These are phyloP conservation scores for Electrona antarctica DNA, from an alignment of 2,113 vertebrate genomes.

Conservation along the genomic window DNA sequence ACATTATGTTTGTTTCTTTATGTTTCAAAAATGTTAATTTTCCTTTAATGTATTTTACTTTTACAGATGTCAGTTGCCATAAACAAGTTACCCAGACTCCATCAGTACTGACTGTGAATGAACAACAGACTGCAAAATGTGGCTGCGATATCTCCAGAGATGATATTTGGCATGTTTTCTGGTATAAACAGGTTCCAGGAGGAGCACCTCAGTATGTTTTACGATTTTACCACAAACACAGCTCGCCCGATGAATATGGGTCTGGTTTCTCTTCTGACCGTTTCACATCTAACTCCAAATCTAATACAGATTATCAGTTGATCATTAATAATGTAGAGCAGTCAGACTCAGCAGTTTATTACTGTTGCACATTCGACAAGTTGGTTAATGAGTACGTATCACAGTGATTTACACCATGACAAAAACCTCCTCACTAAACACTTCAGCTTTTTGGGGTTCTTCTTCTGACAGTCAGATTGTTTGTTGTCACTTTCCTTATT, in stretches of 20 bases:
- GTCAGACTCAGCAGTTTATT: constrained; percentile 67
- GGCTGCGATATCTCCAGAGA: too few relatives aligned
- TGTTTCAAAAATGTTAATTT: constrained; percentile 23
- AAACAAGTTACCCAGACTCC: constrained; percentile 46
- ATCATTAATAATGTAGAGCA: constrained; percentile 58
- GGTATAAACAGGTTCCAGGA: constrained; percentile 65
- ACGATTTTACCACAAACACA: rapidly evolving
- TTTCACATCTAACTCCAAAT: constrained; percentile 54
- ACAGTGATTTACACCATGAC: constrained; percentile 32
- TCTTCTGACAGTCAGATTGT: neutral
- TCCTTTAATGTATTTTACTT: constrained; percentile 24
- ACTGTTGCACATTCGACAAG: constrained; percentile 27
- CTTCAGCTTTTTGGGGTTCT: constrained; percentile 22
- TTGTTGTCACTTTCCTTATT: too few relatives aligned
- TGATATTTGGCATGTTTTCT: constrained; percentile 24
- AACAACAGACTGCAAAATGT: constrained; percentile 20
- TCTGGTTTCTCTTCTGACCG: constrained; percentile 57
- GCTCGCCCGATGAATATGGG: neutral
- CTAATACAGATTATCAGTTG: constrained; percentile 51
- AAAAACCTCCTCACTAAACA: constrained; percentile 54
- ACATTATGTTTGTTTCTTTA: constrained; percentile 12
- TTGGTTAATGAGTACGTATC: constrained; percentile 6
- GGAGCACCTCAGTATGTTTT: constrained; percentile 46
- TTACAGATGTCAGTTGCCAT: constrained; percentile 58
- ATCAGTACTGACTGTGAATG: constrained; percentile 43